Evolutionary conservation across 1,140 invertebrate species (phyloP), one percentile per base, ranked within the genome.

Genomic region (Caenorhabditis remanei): DNA sequence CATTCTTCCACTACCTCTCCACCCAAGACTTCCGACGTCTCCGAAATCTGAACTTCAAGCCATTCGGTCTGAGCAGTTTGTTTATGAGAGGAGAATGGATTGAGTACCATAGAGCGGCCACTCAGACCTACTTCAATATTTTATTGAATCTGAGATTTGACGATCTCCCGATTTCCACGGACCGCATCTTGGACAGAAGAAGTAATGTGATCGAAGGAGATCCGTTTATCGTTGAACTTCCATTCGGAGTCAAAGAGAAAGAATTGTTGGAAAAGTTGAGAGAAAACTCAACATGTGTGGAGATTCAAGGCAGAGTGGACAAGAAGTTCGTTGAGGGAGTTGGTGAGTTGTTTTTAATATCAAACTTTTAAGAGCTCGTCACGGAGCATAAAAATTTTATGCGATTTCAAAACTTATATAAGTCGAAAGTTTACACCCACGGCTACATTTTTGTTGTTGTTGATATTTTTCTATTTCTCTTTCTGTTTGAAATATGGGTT

Each of bases 11-110:
- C 24, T 63, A 13, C 24, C 61, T 63, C 3, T 63, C 61, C 7
- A 63, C 21, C 32, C 21, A 14, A 63, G 61, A 63, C 6, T 63
- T 63, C 61, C 61, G 61, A 32, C 61, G 61, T 32, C 61, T 63
- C 32, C 21, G 61, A 9, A 11, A 11, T 40, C 24, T 63, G 8
- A 63, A 63, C 61, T 63, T 63, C n/a, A 21, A 9, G 3, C 14
- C 61, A 32, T 32, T 63, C 14, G 61, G 61, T 13, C 11, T 63
- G 61, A 63, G 14, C 1, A 63, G 61, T 14, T 21, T 63, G 4
- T 63, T 63, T 24, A 63, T 63, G 61, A 19, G 61, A 21, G 61
- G 61, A 63, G 61, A 63, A 63, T 63, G 61, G 61, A 21, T 63
- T 13, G 21, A 11, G 6, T 63, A 63, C 32, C 61, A 63, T 21